phyloP scores from a whole-genome alignment of 2,888 invertebrate species.

The Cerceris rybyensis region DNA sequence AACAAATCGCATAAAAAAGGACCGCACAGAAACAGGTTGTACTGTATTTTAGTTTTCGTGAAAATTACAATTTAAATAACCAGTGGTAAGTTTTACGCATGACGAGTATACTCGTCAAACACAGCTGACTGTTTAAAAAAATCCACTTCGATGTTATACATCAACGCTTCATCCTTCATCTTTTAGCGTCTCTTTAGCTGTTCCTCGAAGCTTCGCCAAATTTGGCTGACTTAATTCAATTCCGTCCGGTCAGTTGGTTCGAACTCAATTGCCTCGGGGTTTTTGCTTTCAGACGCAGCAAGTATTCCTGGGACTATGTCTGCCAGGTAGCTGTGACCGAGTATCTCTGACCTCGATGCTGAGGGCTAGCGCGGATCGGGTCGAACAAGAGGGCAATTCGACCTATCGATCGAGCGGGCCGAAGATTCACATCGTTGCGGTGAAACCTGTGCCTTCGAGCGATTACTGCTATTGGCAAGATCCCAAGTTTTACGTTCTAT shows the following conservation, averaged over 20 bases:
- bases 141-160: too few relatives aligned
- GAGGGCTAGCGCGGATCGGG: constrained; percentile 78
- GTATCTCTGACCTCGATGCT: constrained; percentile 77
- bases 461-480: constrained; percentile 86
- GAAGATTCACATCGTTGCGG: constrained; percentile 84
- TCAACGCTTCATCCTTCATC: too few relatives aligned
- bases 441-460: constrained; percentile 87
- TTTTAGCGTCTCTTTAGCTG: not conserved
- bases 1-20: too few relatives aligned
- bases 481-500: constrained; percentile 87
- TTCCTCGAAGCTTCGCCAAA: not conserved
- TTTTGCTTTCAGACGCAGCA: constrained; percentile 84
- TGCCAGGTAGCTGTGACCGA: constrained; percentile 87
- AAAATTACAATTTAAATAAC: too few relatives aligned
- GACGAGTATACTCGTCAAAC: too few relatives aligned
- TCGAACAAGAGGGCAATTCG: constrained; percentile 79
- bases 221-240: not conserved
- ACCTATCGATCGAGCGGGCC: constrained; percentile 84
- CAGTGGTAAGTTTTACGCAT: too few relatives aligned
- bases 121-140: too few relatives aligned
- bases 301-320: constrained; percentile 89
- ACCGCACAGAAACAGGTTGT: too few relatives aligned
- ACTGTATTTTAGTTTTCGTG: too few relatives aligned
- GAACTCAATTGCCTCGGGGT: constrained; percentile 3
- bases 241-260: not conserved